Conservation (phyloP, 2,113 vertebrate species). For the Platycercus adscitus region DNA sequence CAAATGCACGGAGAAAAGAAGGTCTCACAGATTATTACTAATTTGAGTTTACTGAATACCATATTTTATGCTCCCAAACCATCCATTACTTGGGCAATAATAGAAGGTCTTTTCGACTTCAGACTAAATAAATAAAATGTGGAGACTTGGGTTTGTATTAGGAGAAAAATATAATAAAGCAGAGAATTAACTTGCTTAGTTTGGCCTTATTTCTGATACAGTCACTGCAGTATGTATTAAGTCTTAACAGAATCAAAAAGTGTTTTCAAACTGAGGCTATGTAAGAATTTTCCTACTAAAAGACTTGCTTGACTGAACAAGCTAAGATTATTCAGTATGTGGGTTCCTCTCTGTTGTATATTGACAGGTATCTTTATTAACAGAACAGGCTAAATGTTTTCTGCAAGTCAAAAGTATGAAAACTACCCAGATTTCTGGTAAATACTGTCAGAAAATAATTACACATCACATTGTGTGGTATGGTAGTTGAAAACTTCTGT, state of each 20-base stretch:
- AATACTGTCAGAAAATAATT: conserved; percentile 49
- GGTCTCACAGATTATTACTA: not conserved
- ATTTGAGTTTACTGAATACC: not conserved
- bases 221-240: not conserved
- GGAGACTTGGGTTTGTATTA: not conserved
- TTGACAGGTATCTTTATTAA: conserved; percentile 21
- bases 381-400: not conserved
- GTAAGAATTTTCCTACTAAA: not conserved
- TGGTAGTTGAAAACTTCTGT: not conserved
- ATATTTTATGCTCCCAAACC: not conserved
- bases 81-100: not conserved
- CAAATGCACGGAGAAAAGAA: not conserved
- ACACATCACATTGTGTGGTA: not conserved
- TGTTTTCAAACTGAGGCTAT: not conserved
- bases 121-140: not conserved
- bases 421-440: conserved; percentile 7
- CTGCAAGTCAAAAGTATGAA: not conserved
- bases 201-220: not conserved
- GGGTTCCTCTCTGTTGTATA: not conserved
- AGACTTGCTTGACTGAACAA: conserved; percentile 6
- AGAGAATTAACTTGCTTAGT: not conserved
- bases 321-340: not conserved
- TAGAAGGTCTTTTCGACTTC: not conserved
- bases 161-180: not conserved
- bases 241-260: not conserved